A percentile compares a stretch with the other conserved stretches of the same genome.
These are phyloP conservation scores for Tokudaia muenninki DNA, from an alignment of 2,797 vertebrate species.

Conservation along the genomic window DNA sequence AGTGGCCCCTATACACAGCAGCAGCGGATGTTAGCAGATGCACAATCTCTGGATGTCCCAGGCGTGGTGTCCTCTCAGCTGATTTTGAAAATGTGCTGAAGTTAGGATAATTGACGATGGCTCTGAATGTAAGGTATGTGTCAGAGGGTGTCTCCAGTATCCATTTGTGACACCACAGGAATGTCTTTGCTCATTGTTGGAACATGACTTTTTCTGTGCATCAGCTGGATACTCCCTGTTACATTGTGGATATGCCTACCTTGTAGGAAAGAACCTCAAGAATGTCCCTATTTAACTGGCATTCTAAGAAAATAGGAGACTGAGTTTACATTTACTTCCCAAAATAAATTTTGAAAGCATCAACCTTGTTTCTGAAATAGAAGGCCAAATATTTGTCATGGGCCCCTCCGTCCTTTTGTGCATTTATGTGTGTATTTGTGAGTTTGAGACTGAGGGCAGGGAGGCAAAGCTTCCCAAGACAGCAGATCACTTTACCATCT, in stretches of 20 bases:
- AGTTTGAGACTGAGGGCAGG: background rate
- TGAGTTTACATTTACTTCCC: background rate
- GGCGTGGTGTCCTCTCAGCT: fast-evolving
- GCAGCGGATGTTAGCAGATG: background rate
- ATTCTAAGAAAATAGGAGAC: background rate
- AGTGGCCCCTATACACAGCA: background rate
- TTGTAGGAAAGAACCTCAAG: background rate
- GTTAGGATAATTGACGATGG: fast-evolving
- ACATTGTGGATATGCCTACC: fast-evolving
- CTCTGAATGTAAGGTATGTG: fast-evolving
- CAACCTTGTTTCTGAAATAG: background rate
- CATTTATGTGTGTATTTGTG: background rate
- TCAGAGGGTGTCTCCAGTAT: background rate
- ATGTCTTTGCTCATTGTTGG: fast-evolving
- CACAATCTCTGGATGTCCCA: fast-evolving
- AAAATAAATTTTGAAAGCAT: background rate
- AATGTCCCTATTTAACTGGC: fast-evolving
- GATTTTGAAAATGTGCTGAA: fast-evolving
- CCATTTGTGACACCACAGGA: fast-evolving
- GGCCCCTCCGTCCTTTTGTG: background rate
- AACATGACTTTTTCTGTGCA: fast-evolving
- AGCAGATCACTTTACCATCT: fast-evolving
- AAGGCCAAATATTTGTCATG: fast-evolving
- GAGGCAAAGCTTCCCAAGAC: background rate
- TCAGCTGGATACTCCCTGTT: too few relatives aligned